Evolutionary conservation across 2,113 vertebrate genomes (phyloP), one percentile per base, ranked within the genome.

Genomic region (Oriolus oriolus): DNA sequence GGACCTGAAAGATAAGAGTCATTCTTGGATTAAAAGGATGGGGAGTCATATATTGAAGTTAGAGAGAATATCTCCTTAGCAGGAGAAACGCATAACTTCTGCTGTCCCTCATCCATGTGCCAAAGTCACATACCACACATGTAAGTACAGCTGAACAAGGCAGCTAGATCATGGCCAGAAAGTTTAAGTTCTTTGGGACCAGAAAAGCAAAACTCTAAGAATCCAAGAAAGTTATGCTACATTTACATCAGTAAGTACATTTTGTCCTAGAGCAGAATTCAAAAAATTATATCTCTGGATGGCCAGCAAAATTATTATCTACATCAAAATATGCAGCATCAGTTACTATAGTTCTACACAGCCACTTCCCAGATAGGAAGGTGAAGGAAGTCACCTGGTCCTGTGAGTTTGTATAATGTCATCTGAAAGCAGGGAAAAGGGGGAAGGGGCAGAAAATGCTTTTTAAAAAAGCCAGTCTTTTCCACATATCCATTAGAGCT

Each of bases 381-480:
- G 50, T 8, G 13, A n/a, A 74, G 41, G 9, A 53, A 24, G 20
- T 71, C 45, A 59, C 47, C 16, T 60, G 35, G 35, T 49, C 30
- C 22, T 66, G 41, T 15, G 35, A 37, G 27, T 30, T 70, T 81
- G 7, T 49, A 14, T 39, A 77, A 63, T 9, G 17, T 4, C 52
- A 64, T 8, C 6, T 84, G 56, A 52, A 65, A 78, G 19, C 44
- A 7, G 3, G 5, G 11, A 2, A 27, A 52, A 33, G n/a, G 0
- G 1, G 13, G 3, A 1, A 13, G 3, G 4, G 15, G 11, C 2
- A 13, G 24, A 2, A 68, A 89, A 54, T 22, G 6, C 12, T 53
- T 76, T 28, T 30, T 13, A 13, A 16, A 61, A 86, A 35, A 8
- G 6, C 9, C 37, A 41, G 2, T 68, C 31, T 74, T 92, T 53